Evolutionary conservation across 2,797 vertebrate species (phyloP).

Genomic region (Bothrops alternatus): DNA sequence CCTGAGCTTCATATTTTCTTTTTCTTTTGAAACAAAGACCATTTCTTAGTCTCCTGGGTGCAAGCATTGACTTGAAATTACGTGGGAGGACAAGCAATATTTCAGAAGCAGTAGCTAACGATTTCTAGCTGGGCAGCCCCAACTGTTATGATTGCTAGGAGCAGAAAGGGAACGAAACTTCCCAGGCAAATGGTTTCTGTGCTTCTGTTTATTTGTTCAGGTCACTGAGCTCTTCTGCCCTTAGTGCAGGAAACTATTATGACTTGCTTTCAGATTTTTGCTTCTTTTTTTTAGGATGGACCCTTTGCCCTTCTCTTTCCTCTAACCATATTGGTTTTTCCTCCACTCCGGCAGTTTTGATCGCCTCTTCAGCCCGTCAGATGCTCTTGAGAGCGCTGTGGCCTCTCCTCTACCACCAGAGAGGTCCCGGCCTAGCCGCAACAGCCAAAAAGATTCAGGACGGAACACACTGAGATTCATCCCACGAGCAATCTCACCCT

Average conservation of each 20-base stretch:
- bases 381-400: not conserved
- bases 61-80: not conserved
- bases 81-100: not conserved
- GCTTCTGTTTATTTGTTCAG: not conserved
- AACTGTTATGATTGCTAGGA: not conserved
- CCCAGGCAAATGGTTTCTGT: not conserved
- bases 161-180: not conserved
- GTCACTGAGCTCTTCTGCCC: not conserved
- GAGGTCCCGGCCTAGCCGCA: not conserved
- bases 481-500: conserved; percentile 12
- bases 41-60: not conserved
- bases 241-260: not conserved
- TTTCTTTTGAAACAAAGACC: not conserved
- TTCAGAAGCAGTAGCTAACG: not conserved
- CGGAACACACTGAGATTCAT: conserved; percentile 22
- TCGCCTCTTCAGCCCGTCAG: not conserved
- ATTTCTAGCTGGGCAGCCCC: not conserved
- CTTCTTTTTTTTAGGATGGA: not conserved
- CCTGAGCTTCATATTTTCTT: not conserved
- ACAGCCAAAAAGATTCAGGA: not conserved
- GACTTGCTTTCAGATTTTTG: not conserved
- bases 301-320: not conserved
- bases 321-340: not conserved
- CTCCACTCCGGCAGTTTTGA: conserved; percentile 30
- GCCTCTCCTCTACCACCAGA: not conserved